Conservation (phyloP, 64 coral and sea anemone genomes). For the Montipora foliosa region DNA sequence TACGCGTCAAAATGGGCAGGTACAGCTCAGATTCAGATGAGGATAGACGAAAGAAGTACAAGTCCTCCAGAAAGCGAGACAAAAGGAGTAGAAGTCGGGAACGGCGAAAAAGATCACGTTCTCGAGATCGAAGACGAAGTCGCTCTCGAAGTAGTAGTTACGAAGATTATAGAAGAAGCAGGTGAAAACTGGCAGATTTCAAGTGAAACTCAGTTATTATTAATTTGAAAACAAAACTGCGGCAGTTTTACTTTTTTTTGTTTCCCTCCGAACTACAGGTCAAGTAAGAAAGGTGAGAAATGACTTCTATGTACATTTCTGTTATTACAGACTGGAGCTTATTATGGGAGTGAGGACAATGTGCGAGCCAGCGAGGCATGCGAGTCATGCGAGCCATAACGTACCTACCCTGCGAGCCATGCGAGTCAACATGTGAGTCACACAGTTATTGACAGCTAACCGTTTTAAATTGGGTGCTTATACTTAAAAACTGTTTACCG, state of each 20-base stretch:
- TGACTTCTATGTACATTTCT: background rate
- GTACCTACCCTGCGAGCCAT: no score
- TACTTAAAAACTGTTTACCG: no score
- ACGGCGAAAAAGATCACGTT: slow-evolving; percentile 51
- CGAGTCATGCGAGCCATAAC: no score
- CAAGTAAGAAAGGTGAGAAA: slow-evolving; percentile 21
- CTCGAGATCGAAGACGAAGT: slow-evolving; percentile 54
- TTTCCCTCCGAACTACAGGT: slow-evolving; percentile 2
- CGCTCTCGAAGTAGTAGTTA: slow-evolving; percentile 66
- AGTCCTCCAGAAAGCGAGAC: slow-evolving; percentile 48
- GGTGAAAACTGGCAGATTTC: slow-evolving; percentile 12
- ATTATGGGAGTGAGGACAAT: no score
- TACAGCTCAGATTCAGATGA: slow-evolving; percentile 73
- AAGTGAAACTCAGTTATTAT: background rate
- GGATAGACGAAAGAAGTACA: slow-evolving; percentile 59
- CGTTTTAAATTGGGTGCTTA: no score
- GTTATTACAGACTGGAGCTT: no score
- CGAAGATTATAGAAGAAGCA: slow-evolving; percentile 44
- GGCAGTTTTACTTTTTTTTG: background rate
- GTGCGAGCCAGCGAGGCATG: no score
- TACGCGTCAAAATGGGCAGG: slow-evolving; percentile 24
- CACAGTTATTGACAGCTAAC: no score
- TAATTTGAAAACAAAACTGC: background rate
- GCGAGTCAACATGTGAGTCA: no score
- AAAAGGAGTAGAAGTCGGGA: slow-evolving; percentile 73